Percentiles rank a stretch among this genome's conserved stretches.
phyloP scores from a whole-genome alignment of 2,888 invertebrate species.

The Nezara viridula region DNA sequence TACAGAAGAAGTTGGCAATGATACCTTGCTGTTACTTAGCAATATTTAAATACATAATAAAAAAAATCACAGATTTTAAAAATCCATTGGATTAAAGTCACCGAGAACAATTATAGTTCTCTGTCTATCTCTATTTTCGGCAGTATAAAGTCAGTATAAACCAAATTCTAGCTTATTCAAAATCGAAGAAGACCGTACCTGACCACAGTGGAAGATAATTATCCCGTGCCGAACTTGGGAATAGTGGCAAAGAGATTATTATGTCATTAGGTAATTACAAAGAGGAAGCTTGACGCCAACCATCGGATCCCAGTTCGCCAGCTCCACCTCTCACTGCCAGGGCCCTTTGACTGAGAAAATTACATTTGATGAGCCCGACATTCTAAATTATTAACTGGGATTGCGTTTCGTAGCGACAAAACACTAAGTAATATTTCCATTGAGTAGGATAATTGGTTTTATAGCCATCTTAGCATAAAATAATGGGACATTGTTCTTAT shows the following conservation, averaged over 20 bases:
- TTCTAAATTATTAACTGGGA: slow-evolving; percentile 25
- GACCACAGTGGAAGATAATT: neutral
- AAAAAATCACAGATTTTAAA: too few species aligned
- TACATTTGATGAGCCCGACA: slow-evolving; percentile 30
- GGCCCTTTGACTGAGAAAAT: slow-evolving; percentile 38
- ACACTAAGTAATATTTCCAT: neutral
- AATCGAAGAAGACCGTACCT: neutral
- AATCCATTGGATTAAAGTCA: too few species aligned
- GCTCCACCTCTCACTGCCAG: neutral
- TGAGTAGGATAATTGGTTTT: neutral
- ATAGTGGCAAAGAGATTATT: slow-evolving; percentile 50
- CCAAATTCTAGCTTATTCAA: too few species aligned
- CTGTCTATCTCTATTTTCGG: too few species aligned
- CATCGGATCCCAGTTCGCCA: slow-evolving; percentile 1
- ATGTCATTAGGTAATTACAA: slow-evolving; percentile 51
- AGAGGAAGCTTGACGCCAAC: neutral
- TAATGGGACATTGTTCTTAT: too few species aligned
- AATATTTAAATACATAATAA: too few species aligned
- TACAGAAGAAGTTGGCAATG: too few species aligned
- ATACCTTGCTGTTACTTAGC: too few species aligned
- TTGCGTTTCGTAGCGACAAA: neutral
- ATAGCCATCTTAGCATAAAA: neutral
- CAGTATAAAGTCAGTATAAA: too few species aligned
- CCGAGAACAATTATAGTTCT: too few species aligned
- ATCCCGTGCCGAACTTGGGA: neutral